These are phyloP conservation scores for Micrasema minimum DNA, from an alignment of 1,140 invertebrate species.

Conservation along the genomic window DNA sequence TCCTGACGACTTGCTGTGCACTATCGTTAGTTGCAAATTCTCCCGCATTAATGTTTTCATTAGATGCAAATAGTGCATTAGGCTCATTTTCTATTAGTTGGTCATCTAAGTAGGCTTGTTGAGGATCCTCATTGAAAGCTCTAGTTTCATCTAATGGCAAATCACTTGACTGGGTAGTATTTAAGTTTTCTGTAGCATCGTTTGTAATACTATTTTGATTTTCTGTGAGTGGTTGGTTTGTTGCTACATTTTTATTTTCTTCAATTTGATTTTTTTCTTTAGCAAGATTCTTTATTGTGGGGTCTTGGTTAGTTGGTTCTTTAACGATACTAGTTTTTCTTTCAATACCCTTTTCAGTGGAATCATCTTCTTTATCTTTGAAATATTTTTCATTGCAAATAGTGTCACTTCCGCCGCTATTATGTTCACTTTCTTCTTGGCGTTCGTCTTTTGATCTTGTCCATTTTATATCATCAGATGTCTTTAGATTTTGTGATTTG, in stretches of 20 bases:
- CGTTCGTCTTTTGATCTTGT: conserved; percentile 2
- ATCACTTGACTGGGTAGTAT: neutral
- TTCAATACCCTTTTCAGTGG: conserved; percentile 7
- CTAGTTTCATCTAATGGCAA: neutral
- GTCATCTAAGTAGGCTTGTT: conserved; percentile 10
- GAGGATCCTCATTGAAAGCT: too few relatives aligned
- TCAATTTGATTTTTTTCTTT: too few relatives aligned
- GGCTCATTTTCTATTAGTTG: conserved; percentile 23
- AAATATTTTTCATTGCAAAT: conserved; percentile 27
- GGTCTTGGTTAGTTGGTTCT: too few relatives aligned
- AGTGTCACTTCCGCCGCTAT: conserved; percentile 15
- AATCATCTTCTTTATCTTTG: conserved; percentile 28
- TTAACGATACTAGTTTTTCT: conserved; percentile 2
- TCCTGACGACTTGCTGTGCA: neutral
- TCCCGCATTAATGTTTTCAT: conserved; percentile 11
- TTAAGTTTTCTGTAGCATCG: too few relatives aligned
- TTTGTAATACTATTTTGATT: too few relatives aligned
- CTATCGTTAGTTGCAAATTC: neutral
- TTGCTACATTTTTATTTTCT: too few relatives aligned
- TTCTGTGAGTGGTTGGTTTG: too few relatives aligned
- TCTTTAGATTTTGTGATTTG: neutral
- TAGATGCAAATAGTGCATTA: conserved; percentile 9
- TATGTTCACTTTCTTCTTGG: conserved; percentile 17
- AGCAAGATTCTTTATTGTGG: too few relatives aligned
- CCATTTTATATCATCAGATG: neutral